phyloP scores from a whole-genome alignment of 2,797 vertebrate genomes.

The Microchirus variegatus region DNA sequence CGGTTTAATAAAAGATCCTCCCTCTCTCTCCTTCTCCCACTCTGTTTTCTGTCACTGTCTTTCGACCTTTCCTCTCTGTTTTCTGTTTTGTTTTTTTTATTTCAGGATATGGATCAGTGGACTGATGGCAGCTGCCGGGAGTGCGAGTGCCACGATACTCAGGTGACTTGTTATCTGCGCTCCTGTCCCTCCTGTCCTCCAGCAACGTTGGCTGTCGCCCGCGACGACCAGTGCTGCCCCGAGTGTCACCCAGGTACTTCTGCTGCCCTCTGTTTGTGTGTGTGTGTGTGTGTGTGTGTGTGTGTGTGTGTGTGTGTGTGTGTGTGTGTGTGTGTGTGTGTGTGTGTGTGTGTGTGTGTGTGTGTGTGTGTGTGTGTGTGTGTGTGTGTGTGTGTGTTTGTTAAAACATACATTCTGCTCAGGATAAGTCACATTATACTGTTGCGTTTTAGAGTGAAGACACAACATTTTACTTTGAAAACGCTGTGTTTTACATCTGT shows the following conservation, averaged over 20 bases:
- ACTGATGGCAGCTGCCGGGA: constrained; percentile 80
- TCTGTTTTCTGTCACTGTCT: constrained; percentile 2
- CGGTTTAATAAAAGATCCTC: neutral
- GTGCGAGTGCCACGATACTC: constrained; percentile 83
- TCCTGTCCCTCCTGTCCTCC: constrained; percentile 86
- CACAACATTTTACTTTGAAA: no score
- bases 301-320: neutral
- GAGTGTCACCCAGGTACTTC: constrained; percentile 85
- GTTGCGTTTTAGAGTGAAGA: no score
- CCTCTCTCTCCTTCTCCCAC: neutral
- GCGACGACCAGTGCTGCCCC: constrained; percentile 84
- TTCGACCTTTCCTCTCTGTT: no score
- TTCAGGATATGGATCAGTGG: constrained; percentile 80
- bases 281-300: neutral
- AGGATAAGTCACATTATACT: no score
- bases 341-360: neutral
- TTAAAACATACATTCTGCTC: no score
- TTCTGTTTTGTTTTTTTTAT: no score
- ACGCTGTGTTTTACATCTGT: no score
- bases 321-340: neutral
- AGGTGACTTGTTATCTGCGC: constrained; percentile 86
- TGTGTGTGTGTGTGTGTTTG: neutral
- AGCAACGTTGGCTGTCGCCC: constrained; percentile 74
- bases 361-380: neutral
- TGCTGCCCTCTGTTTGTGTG: neutral